Evolutionary conservation across 2,888 invertebrate genomes (phyloP).

Genomic region (Melieria omissa): DNA sequence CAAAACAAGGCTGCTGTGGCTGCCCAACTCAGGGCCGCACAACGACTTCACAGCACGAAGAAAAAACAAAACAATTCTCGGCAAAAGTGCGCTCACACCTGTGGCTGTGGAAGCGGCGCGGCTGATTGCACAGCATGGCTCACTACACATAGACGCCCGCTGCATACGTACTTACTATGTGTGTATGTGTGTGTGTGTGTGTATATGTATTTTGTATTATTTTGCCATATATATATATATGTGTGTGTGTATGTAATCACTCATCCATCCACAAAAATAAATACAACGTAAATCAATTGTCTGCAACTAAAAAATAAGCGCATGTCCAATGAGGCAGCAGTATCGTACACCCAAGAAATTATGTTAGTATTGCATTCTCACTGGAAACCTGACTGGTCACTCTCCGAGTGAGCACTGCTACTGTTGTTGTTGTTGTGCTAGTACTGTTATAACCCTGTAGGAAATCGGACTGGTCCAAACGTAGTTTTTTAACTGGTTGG

Average conservation of each 20-base stretch:
- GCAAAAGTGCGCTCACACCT: slow-evolving; percentile 33
- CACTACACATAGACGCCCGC: slow-evolving; percentile 23
- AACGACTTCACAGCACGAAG: neutral
- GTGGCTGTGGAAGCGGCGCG: slow-evolving; percentile 31
- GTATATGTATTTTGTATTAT: neutral
- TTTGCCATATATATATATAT: neutral
- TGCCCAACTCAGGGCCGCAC: neutral
- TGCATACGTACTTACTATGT: neutral
- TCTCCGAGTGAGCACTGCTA: no score
- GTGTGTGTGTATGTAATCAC: neutral
- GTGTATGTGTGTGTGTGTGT: neutral
- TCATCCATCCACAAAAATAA: slow-evolving; percentile 4
- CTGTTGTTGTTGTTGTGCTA: no score
- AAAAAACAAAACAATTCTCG: slow-evolving; percentile 20
- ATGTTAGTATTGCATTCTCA: no score
- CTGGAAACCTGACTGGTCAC: no score
- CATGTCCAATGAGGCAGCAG: neutral
- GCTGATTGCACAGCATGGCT: slow-evolving; percentile 32
- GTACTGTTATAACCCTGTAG: no score
- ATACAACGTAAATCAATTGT: slow-evolving; percentile 45
- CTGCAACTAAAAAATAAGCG: slow-evolving; percentile 38
- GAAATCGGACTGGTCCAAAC: no score
- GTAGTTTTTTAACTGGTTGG: no score
- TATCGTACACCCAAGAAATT: no score
- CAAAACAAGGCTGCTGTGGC: neutral